Evolutionary conservation across 2,113 vertebrate genomes (phyloP).

Genomic region (Halichoerus grypus): DNA sequence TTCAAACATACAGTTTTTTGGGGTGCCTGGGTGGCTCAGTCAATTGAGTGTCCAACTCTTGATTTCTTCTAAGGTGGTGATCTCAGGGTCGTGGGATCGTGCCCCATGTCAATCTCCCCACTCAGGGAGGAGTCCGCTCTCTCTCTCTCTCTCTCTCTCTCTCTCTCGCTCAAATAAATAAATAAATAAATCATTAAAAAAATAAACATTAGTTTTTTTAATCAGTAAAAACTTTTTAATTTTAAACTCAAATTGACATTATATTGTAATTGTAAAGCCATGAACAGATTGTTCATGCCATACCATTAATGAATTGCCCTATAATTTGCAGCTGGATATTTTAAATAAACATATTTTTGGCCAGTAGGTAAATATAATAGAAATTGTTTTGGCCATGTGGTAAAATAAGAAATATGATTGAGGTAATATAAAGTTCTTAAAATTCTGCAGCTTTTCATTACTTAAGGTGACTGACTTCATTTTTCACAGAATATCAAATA

Average conservation of each 20-base stretch:
- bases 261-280: neutral
- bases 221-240: neutral
- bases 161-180: too few species aligned
- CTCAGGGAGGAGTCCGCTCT: neutral
- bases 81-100: neutral
- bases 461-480: neutral
- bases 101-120: neutral
- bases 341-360: neutral
- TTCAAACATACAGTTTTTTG: neutral
- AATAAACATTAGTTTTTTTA: neutral
- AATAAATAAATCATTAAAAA: neutral
- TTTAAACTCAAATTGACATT: neutral
- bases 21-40: neutral
- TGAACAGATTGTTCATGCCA: neutral
- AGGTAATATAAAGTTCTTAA: neutral
- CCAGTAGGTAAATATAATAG: neutral
- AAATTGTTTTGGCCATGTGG: neutral
- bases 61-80: neutral
- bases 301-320: neutral
- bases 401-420: neutral
- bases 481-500: neutral
- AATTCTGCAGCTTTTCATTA: neutral
- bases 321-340: neutral
- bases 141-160: neutral
- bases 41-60: neutral